Base-by-base conservation (phyloP, 2,113 vertebrate species). In the Chamaetylas fuelleborni region DNA sequence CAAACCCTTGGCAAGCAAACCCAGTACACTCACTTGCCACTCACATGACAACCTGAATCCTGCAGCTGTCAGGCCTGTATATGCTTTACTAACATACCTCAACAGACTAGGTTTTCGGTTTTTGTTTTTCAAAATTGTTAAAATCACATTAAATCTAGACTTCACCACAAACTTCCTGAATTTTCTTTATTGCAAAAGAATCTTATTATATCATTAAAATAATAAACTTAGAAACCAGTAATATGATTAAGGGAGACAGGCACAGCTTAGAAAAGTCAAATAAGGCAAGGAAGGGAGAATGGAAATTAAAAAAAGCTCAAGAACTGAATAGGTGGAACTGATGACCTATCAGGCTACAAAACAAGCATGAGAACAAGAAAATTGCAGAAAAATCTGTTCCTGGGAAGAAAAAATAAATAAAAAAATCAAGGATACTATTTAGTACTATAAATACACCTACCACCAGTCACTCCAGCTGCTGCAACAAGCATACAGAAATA, bases 291-390 rank as follows among this genome's bases (percentile, higher is more conserved):
- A 90, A 79, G 13, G 14, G 22, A 90, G 56, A 94, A 88, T 28
- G 53, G 38, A 94, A 95, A 93, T 29, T 53, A 18, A 50, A 42
- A 77, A 54, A 42, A 81, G 0, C 83, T 61, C 24, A 86, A 73
- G 54, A 93, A 77, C 34, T 56, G 8, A 51, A 22, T 42, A 53
- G 22, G 22, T 86, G 60, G 64, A 94, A 84, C 28, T 25, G 36
- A 73, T 81, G 94, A 94, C 19, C 84, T 50, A 95, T 65, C 69
- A 61, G n/a, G 72, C 73, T 83, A 73, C 67, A 89, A 93, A 96
- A 93, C 45, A 84, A 81, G 28, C 25, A 71, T 5, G 74, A 29
- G 66, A 89, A 83, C 22, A 77, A 94, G 64, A 81, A 72, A 69
- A 17, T 15, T 53, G 19, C 56, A 81, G 50, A 81, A 77, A 94